Evolutionary conservation across 2,797 vertebrate genomes (phyloP), one percentile per base, ranked within the genome.

Genomic region (Phoxinus dragarum): DNA sequence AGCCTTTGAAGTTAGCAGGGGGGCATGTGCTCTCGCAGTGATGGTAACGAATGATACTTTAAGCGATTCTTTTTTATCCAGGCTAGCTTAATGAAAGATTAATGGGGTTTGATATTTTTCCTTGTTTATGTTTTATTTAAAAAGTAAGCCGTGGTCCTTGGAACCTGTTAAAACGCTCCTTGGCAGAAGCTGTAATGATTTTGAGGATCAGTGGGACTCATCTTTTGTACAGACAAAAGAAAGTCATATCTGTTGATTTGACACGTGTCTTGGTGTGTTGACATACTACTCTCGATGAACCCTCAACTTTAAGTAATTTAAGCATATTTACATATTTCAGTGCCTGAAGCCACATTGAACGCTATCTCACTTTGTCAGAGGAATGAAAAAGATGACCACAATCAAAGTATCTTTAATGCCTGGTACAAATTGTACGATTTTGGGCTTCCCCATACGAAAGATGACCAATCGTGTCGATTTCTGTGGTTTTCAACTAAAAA

Each of bases 21-120:
- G 96, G 95, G 97, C 95, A 95, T 96, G 93, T 96, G 94, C 93
- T 95, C 97, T 97, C 92, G 93, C 94, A 95, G 95, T 96, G 96
- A 96, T 94, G 95, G 96, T 96, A 96, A 96, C 96, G 96, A 97
- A 97, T 94, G 97, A 97, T 96, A 97, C 96, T 98, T 96, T 97
- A 98, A 99, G 97, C 93, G 96, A 97, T 98, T 98, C 96, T 97
- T 98, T 99, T 99, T 99, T 98, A 99, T 99, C 97, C 96, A 67
- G 93, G 96, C 96, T 93, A 97, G 96, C 96, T 96, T 98, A 98
- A 98, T 99, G 97, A 98, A 99, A 99, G 97, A 98, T 99, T 99
- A 98, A 99, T 98, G 96, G 96, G 96, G 96, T 97, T 97, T 96
- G 95, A 96, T 97, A 97, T 97, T 98, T 98, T 97, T 97, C 90